These are phyloP conservation scores for Triops cancriformis DNA, from an alignment of 1,140 invertebrate genomes.

Conservation along the genomic window DNA sequence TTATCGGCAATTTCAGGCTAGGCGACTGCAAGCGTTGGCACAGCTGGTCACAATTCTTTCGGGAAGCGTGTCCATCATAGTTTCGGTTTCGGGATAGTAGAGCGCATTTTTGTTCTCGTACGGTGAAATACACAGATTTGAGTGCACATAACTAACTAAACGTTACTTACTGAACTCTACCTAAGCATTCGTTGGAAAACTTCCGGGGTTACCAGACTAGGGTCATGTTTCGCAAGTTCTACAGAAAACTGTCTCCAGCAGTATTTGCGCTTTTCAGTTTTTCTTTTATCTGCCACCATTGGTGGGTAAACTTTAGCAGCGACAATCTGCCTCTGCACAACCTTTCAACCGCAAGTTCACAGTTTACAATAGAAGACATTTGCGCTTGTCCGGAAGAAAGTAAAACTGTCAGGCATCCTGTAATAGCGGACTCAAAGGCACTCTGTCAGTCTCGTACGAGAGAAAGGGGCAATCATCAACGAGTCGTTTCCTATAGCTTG, in stretches of 20 bases:
- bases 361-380: background rate
- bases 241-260: background rate
- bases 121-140: too few relatives aligned
- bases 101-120: too few relatives aligned
- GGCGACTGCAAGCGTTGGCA: background rate
- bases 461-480: background rate
- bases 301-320: background rate
- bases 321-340: background rate
- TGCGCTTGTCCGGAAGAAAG: background rate
- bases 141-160: background rate
- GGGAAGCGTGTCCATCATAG: too few relatives aligned
- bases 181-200: too few relatives aligned
- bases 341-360: background rate
- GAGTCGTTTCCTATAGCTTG: background rate
- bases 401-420: background rate
- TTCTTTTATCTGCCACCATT: background rate
- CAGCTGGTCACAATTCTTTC: background rate
- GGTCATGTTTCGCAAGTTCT: background rate
- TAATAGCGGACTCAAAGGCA: background rate
- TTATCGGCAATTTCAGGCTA: background rate
- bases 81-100: too few relatives aligned
- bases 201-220: background rate
- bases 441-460: background rate
- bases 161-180: background rate
- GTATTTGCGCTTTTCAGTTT: background rate